phyloP scores from a whole-genome alignment of 92 coral and sea anemone species.

The Porites evermanni region DNA sequence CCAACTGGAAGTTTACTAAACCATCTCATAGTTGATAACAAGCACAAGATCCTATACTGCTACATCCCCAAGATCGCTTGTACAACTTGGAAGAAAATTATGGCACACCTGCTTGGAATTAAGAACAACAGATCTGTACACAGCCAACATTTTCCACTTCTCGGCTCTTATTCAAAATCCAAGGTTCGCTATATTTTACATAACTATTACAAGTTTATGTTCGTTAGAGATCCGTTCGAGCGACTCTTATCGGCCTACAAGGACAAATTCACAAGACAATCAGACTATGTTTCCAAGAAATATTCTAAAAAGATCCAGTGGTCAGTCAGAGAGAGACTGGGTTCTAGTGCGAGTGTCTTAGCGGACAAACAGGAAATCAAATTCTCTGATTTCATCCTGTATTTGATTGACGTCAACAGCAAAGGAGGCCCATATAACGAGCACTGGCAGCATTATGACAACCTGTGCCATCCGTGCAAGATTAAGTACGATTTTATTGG shows the following conservation, averaged over 20 bases:
- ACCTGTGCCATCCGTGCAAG: slow-evolving; percentile 44
- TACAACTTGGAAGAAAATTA: slow-evolving; percentile 37
- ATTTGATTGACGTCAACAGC: neutral
- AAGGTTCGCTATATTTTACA: slow-evolving; percentile 13
- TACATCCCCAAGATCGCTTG: slow-evolving; percentile 56
- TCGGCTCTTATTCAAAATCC: slow-evolving; percentile 18
- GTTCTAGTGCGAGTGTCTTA: neutral
- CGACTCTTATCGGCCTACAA: slow-evolving; percentile 51
- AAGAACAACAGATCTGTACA: slow-evolving; percentile 17
- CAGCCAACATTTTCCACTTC: slow-evolving; percentile 5
- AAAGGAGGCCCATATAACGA: slow-evolving; percentile 12
- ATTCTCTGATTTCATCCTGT: slow-evolving; percentile 8
- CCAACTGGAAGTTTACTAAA: slow-evolving; percentile 5
- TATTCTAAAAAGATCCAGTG: slow-evolving; percentile 4
- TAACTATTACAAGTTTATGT: slow-evolving; percentile 47
- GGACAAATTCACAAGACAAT: slow-evolving; percentile 24
- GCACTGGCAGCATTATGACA: slow-evolving; percentile 27
- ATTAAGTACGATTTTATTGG: slow-evolving; percentile 51
- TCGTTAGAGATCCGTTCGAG: slow-evolving; percentile 54
- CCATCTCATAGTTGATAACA: slow-evolving; percentile 48
- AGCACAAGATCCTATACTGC: slow-evolving; percentile 44
- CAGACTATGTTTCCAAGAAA: slow-evolving; percentile 1
- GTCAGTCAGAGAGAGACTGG: slow-evolving; percentile 15
- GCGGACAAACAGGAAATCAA: neutral
- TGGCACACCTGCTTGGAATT: slow-evolving; percentile 13